Conservation (phyloP, 2,113 vertebrate genomes). For the Ciconia maguari region DNA sequence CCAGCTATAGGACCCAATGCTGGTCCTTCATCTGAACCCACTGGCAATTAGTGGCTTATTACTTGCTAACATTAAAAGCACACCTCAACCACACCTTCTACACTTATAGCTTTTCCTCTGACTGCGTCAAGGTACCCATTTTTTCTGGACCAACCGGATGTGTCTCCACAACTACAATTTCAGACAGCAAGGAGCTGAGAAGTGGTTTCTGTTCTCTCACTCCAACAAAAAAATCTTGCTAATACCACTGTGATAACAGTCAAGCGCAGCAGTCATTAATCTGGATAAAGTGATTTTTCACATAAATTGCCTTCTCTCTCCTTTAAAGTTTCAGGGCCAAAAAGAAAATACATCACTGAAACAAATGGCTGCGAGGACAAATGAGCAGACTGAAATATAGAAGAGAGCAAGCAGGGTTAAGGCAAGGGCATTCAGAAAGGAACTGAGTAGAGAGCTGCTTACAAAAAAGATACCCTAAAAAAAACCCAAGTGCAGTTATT, state of each 20-base stretch:
- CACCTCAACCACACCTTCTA: neutral
- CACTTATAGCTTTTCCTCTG: neutral
- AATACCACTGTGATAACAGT: constrained; percentile 16
- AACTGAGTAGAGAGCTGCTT: neutral
- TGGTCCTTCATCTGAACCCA: neutral
- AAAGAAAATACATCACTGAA: constrained; percentile 58
- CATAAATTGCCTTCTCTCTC: constrained; percentile 54
- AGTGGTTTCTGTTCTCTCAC: neutral
- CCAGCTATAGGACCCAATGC: neutral
- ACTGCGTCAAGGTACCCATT: neutral
- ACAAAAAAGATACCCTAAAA: neutral
- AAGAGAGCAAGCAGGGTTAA: neutral
- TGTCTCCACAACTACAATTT: neutral
- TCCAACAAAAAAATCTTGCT: neutral
- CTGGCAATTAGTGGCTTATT: neutral
- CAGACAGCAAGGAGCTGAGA: neutral
- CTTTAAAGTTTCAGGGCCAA: constrained; percentile 34
- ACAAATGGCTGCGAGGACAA: constrained; percentile 46
- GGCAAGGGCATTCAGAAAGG: neutral
- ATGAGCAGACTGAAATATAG: constrained; percentile 5
- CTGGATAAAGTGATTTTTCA: constrained; percentile 64
- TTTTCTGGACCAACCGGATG: neutral
- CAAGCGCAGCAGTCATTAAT: constrained; percentile 44
- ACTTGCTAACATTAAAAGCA: neutral
- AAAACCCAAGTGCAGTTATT: neutral